Base-by-base conservation (phyloP, 64 coral and sea anemone genomes). In the Acropora tenuis region DNA sequence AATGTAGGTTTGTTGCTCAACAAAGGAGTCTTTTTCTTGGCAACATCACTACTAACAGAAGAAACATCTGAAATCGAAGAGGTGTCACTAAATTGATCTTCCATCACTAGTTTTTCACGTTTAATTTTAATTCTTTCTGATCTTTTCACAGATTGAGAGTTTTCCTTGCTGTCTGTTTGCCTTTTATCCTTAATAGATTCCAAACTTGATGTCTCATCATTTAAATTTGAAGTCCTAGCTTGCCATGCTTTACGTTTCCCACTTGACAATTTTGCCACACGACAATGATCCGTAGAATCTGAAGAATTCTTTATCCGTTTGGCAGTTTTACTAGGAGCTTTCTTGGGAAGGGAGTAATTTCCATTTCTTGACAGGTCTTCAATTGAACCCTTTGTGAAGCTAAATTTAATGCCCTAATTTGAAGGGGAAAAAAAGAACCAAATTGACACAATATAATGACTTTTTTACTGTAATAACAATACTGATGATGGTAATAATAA, bases 11-110 rank as follows among this genome's bases (percentile, higher is more conserved):
- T 86, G 41, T 71, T 59, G n/a, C 50, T n/a, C 55, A 43, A 73
- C 1, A 9, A 52, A 40, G 65, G 77, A 10, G 46, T 80, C 43
- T 50, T 80, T 18, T 20, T 69, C 45, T 49, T 72, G 1, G 16
- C 45, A 46, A 85, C 45, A 6, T 85, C 65, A 69, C 82, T 49
- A 71, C 17, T 8, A n/a, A 71, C 7, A 6, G 82, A 48, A 30
- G 82, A 85, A 85, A 85, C 63, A n/a, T 85, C 82, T 30, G 82
- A 85, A 85, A 49, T 48, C 2, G 82, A 85, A n/a, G 82, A 85
- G 1, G 43, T 10, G 49, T 85, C 65, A 49, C 82, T 91, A 48
- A 42, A 57, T 49, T 73, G 50, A 48, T 84, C 80, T 12, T 91
- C 80, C 13, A 16, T 5, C 13, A 77, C 89, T 75, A 69, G 55